Base-by-base conservation (phyloP, 1,140 invertebrate genomes). In the Cotesia glomerata region DNA sequence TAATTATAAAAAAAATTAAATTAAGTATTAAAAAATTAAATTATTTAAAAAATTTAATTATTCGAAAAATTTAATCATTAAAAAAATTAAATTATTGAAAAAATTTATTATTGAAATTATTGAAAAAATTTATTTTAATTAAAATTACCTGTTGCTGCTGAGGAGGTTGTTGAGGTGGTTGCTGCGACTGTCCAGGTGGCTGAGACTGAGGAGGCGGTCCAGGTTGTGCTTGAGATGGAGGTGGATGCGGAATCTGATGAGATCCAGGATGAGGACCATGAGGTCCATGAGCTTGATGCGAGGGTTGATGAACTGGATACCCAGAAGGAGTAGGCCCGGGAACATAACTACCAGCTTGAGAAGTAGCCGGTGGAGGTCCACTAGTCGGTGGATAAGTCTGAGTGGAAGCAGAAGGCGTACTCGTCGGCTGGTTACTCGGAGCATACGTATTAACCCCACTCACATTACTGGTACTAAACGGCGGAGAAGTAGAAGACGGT, bases 321-420 rank as follows among this genome's bases (percentile, higher is more conserved):
- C 82, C 84, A 5, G 82, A 81, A 4, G 86, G 84, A 32, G 82
- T 75, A 14, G 84, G 83, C 16, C 79, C 79, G 4, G 82, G 77
- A 26, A 81, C 78, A 54, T 84, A 87, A 66, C 72, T 84, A 11
- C 81, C 81, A 49, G 78, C 80, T 56, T 87, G 84, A 2, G 83
- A 78, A 14, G 85, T 79, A 4, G 83, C 80, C n/a, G 84, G 81
- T 13, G 86, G 84, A 34, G 83, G 81, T n/a, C 79, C 81, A 69
- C 80, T 82, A 34, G 75, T 81, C 5, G 87, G 79, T 4, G 86
- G 82, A 74, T 87, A 85, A 14, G 86, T 88, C 76, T 88, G 87
- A n/a, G 88, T 86, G 0, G 86, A 85, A 5, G 85, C 83, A 3
- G 86, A 84, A 4, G 86, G 85, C 14, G 86, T 87, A 68, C 84